Conservation (phyloP, 2,888 invertebrate genomes). For the Anagyrus pseudococci region DNA sequence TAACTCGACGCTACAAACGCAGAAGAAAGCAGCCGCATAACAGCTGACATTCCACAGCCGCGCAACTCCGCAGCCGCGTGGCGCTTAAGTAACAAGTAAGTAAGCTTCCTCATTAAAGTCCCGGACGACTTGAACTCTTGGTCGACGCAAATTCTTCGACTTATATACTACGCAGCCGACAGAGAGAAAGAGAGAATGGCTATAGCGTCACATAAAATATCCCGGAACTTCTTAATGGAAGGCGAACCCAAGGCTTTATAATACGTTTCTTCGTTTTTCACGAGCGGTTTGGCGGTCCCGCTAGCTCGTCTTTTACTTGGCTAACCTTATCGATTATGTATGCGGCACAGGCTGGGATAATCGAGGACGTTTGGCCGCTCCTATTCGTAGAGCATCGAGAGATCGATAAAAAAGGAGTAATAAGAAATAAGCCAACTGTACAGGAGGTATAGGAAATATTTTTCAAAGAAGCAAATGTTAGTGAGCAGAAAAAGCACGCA, state of each 20-base stretch:
- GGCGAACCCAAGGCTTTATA: background rate
- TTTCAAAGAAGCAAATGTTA: background rate
- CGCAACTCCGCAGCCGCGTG: too few species aligned
- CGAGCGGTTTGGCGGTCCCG: constrained; percentile 1
- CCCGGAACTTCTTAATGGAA: constrained; percentile 37
- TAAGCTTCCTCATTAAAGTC: constrained; percentile 26
- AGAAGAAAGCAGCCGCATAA: too few species aligned
- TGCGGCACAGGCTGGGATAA: constrained; percentile 31
- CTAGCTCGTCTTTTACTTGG: background rate
- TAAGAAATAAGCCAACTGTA: too few species aligned
- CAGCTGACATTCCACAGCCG: too few species aligned
- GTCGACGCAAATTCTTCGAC: too few species aligned
- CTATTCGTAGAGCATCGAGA: background rate
- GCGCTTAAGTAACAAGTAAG: too few species aligned
- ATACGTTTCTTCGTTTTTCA: background rate
- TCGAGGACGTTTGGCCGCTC: constrained; percentile 25
- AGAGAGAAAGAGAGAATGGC: too few species aligned
- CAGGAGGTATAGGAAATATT: background rate
- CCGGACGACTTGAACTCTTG: too few species aligned
- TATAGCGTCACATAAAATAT: constrained; percentile 33
- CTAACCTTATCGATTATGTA: constrained; percentile 33
- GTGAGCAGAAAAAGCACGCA: background rate
- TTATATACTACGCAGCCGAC: too few species aligned
- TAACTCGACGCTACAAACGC: too few species aligned
- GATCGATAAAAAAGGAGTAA: background rate